These are phyloP conservation scores for Pelecanus crispus DNA, from an alignment of 2,113 vertebrate genomes.

Conservation along the genomic window DNA sequence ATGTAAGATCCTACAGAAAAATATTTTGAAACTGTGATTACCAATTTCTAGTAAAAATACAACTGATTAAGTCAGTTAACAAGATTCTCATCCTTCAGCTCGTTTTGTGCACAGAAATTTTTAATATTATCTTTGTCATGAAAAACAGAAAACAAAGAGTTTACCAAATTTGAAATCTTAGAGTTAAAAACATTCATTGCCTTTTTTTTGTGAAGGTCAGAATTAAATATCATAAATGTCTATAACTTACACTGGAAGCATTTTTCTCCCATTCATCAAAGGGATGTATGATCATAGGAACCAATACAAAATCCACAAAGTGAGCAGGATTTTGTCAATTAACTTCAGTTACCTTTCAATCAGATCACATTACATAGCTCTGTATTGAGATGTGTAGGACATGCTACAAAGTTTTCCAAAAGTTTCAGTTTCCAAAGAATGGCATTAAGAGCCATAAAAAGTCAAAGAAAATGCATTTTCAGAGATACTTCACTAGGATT, in stretches of 20 bases:
- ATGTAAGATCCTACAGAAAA: background rate
- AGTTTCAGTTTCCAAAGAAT: background rate
- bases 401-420: background rate
- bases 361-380: background rate
- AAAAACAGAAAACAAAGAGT: background rate
- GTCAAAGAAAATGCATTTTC: background rate
- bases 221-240: background rate
- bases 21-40: background rate
- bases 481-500: background rate
- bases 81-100: background rate
- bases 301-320: background rate
- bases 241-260: background rate
- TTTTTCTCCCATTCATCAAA: background rate
- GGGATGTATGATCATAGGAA: background rate
- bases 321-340: background rate
- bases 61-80: background rate
- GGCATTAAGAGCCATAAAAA: background rate
- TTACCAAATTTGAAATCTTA: background rate
- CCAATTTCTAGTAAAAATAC: background rate
- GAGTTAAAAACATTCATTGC: background rate
- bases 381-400: background rate
- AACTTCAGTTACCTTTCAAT: background rate
- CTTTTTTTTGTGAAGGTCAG: background rate
- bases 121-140: background rate
- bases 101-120: background rate